Evolutionary conservation across 2,113 vertebrate genomes (phyloP), one percentile per base, ranked within the genome.

Genomic region (Scopus umbretta): DNA sequence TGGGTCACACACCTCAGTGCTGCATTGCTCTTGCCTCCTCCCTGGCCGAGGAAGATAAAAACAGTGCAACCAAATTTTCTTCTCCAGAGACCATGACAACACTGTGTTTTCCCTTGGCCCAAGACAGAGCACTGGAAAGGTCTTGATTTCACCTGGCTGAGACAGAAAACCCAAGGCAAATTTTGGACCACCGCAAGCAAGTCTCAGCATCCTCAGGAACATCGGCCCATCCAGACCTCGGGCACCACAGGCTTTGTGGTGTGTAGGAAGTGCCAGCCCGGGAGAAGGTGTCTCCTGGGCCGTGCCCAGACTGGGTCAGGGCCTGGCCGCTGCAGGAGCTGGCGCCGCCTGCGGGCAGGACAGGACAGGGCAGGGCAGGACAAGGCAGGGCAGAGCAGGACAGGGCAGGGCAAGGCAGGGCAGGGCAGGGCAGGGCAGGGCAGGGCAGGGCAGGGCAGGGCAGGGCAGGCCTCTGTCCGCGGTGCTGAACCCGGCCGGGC

Each of bases 251-350:
- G 22, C 3, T 91, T 40, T 20, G 13, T n/a, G 43, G n/a, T 9
- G 10, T 1, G 3, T 4, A 32, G 16, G 27, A 13, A 70, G 30
- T 8, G 10, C 40, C 43, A 45, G 27, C 11, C 27, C 5, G 8
- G 34, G 36, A 40, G 22, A 30, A 5, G 10, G 2, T 2, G 13
- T 2, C 7, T 30, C 16, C 5, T 0, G 5, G 15, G 47, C 19
- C 2, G 5, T 9, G 34, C 47, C 25, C 49, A 18, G n/a, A 13
- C 20, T 15, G 9, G n/a, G 27, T 26, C 19, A 4, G 5, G 20
- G 15, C 59, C 22, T 3, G 58, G 75, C 25, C 4, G 25, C 38
- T 5, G 52, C 12, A 20, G 34, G n/a, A 38, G 8, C 25, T 43
- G 6, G 40, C n/a, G 1, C 49, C 10, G 25, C 40, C 88, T 16